Evolutionary conservation across 2,113 vertebrate genomes (phyloP), one percentile per base, ranked within the genome.

Genomic region (Hassar affinis): DNA sequence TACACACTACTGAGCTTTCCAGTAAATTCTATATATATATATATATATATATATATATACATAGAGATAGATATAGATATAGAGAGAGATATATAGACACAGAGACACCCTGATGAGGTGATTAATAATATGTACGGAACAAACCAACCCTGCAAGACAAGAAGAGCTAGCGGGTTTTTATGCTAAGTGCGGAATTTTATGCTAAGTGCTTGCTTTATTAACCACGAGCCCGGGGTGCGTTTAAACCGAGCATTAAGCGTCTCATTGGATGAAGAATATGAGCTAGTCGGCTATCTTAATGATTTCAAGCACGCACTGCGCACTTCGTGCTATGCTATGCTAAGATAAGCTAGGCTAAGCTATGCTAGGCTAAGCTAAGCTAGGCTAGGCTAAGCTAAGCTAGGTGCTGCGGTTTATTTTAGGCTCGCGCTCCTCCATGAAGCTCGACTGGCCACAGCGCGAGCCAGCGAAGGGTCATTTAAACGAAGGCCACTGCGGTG

Each of bases 391-490:
- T 62, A 62, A 0, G 15, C 33, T 66, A 66, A 17, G 78, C 25
- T 45, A 8, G 49, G 17, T 30, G 47, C 79, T 79, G 83, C 79
- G 85, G 85, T 82, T 89, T 87, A 86, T 90, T 88, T 84, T 66
- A 75, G 87, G 90, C 89, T 88, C 47, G 66, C 57, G 35, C 81
- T 88, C 76, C 85, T 88, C 62, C 86, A 90, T 61, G 83, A 82
- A 90, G 91, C 89, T 88, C 91, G 91, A 25, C 90, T 92, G 92
- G 91, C 90, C 91, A 90, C 85, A 85, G 90, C 89, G 88, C 89
- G 87, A 93, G 90, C 89, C 86, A 80, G 84, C 49, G 66, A 88
- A 85, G 92, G 92, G 92, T 94, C 92, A 93, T 92, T 92, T 88
- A 93, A 93, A 89, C 91, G 86, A 85, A 92, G 91, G 91, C 90